These are phyloP conservation scores for Hypomesus transpacificus DNA, from an alignment of 2,113 vertebrate species.

Conservation along the genomic window DNA sequence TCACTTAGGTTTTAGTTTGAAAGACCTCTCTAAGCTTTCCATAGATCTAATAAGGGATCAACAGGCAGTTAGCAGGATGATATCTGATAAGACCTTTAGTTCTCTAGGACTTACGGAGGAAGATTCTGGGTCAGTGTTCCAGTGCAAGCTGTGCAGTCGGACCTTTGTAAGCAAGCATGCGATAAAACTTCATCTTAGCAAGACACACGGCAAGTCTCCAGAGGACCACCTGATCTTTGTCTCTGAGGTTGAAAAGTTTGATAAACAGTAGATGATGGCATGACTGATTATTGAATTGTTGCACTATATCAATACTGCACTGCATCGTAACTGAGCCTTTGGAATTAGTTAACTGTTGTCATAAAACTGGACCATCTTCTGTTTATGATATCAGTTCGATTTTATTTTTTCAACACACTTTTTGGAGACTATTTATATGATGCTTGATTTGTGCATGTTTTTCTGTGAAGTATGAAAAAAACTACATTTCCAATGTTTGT, in stretches of 20 bases:
- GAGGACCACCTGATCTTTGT: constrained; percentile 99
- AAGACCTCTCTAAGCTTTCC: constrained; percentile 97
- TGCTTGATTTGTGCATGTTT: constrained; percentile 74
- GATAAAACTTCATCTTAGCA: constrained; percentile 99
- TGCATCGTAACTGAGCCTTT: constrained; percentile 94
- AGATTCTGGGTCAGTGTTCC: constrained; percentile 87
- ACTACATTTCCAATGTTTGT: constrained; percentile 43
- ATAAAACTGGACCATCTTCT: constrained; percentile 87
- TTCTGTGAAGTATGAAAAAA: constrained; percentile 55
- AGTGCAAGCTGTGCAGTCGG: constrained; percentile 98
- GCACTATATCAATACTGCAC: constrained; percentile 90
- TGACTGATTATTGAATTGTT: constrained; percentile 80
- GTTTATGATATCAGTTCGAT: constrained; percentile 65
- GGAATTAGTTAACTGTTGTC: constrained; percentile 82
- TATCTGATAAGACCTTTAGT: constrained; percentile 81
- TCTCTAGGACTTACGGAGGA: constrained; percentile 86
- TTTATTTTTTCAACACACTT: constrained; percentile 54
- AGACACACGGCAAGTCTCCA: constrained; percentile 98
- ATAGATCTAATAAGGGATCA: constrained; percentile 90
- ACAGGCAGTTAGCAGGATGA: constrained; percentile 85
- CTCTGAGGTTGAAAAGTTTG: constrained; percentile 87
- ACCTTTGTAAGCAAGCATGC: constrained; percentile 99
- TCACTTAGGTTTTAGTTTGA: constrained; percentile 96
- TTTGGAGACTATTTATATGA: constrained; percentile 72
- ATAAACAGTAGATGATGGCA: constrained; percentile 74